Evolutionary conservation across 2,113 vertebrate species (phyloP), one percentile per base, ranked within the genome.

Genomic region (Bucco capensis): DNA sequence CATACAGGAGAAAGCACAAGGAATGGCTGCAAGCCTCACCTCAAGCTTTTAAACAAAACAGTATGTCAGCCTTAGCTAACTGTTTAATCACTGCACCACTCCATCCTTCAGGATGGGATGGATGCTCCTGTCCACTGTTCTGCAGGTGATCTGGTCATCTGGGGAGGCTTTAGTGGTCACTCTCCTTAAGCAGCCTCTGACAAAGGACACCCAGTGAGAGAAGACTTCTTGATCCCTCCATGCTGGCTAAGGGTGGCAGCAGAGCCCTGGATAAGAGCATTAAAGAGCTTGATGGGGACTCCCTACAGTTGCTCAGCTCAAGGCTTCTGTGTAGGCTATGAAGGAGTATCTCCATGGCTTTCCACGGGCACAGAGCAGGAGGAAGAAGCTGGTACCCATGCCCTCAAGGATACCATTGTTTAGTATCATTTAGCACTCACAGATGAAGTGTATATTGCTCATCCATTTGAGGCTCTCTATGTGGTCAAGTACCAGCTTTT

Each of bases 341-440:
- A 24, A 69, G 38, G 60, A 75, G 2, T 8, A 54, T 6, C 31
- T 46, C 78, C 50, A 9, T 11, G 49, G 16, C 19, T 7, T 14
- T 8, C 60, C 61, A 4, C 1, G 27, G 40, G 46, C n/a, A 17
- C 2, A 1, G 19, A 54, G 27, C 0, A 0, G 27, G 22, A 91
- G 51, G 57, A 56, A 64, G 62, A 33, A 56, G 18, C 30, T 0
- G 0, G 9, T 30, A 57, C 30, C 0, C 0, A 0, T 33, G 50
- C 50, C 35, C 35, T 62, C 64, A 17, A n/a, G 10, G 1, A 4
- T 62, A 17, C 14, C n/a, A 3, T n/a, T 60, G 33, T 7, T 88
- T 53, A 58, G 24, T 37, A 23, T 30, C 77, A 23, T n/a, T 35
- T 47, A 60, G 57, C 25, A 27, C 18, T 69, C 31, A 38, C 8